Evolutionary conservation across 2,797 vertebrate species (phyloP).

Genomic region (Clamator glandarius): DNA sequence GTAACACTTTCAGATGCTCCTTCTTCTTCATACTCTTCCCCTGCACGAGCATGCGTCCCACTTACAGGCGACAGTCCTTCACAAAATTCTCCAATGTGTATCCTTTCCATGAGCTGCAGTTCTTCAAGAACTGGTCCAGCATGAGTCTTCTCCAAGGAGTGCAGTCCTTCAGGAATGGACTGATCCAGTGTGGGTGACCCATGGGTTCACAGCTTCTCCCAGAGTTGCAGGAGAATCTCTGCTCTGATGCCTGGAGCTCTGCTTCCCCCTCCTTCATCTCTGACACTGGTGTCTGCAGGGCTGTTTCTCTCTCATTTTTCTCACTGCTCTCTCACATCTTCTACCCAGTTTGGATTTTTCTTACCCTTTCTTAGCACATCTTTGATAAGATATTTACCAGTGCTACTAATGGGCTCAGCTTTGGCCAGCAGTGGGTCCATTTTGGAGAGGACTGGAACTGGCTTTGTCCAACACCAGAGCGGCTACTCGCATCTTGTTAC

Average conservation of each 20-base stretch:
- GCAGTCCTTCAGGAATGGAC: neutral
- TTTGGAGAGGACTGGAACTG: neutral
- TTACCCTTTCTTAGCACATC: no score
- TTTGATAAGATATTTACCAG: no score
- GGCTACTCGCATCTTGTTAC: neutral
- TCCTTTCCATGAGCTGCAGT: neutral
- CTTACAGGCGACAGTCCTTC: neutral
- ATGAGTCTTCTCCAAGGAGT: neutral
- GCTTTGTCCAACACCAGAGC: neutral
- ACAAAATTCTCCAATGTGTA: neutral
- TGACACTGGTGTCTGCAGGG: no score
- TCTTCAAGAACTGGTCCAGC: neutral
- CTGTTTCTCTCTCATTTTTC: no score
- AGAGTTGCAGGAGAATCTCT: no score
- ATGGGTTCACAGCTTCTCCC: neutral
- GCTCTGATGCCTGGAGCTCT: accelerated
- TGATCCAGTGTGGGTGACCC: neutral
- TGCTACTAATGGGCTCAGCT: neutral
- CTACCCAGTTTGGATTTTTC: no score
- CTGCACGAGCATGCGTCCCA: no score
- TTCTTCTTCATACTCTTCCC: neutral
- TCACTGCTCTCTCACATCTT: no score
- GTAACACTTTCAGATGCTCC: neutral
- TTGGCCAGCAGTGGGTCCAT: no score
- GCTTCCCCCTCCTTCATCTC: no score